These are phyloP conservation scores for Cygnus olor DNA, from an alignment of 2,797 vertebrate species.

Conservation along the genomic window DNA sequence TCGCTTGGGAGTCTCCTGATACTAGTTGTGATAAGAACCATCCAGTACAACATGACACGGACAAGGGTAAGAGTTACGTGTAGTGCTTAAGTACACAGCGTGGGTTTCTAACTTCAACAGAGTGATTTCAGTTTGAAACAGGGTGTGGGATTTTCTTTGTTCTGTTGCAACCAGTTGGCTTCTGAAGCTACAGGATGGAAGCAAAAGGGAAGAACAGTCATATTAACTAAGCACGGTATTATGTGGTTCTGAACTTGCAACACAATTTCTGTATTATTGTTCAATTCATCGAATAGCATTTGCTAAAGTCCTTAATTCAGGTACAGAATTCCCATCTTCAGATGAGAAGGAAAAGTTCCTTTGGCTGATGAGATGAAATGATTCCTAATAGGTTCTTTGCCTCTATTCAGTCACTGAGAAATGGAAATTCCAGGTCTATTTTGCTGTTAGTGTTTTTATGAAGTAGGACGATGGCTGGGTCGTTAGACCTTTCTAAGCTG, in stretches of 20 bases:
- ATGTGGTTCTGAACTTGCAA: not conserved
- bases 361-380: not conserved
- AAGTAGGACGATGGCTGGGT: not conserved
- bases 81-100: accelerated
- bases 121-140: not conserved
- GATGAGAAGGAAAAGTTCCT: not conserved
- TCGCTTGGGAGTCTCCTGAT: constrained; percentile 96
- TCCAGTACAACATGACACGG: constrained; percentile 99
- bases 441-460: not conserved
- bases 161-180: not conserved
- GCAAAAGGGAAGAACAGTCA: not conserved
- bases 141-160: not conserved
- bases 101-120: not conserved
- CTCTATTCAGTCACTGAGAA: not conserved
- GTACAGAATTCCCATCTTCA: not conserved
- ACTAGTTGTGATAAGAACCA: constrained; percentile 96
- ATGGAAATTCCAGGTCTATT: not conserved
- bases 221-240: not conserved
- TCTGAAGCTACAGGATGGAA: not conserved
- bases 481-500: not conserved
- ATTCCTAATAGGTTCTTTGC: not conserved
- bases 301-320: not conserved
- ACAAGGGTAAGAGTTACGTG: constrained; percentile 85
- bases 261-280: not conserved
- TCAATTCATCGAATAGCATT: not conserved